Percentiles rank a stretch among this genome's conserved stretches.
phyloP scores from a whole-genome alignment of 2,797 vertebrate genomes.

The Sebastes itinus region DNA sequence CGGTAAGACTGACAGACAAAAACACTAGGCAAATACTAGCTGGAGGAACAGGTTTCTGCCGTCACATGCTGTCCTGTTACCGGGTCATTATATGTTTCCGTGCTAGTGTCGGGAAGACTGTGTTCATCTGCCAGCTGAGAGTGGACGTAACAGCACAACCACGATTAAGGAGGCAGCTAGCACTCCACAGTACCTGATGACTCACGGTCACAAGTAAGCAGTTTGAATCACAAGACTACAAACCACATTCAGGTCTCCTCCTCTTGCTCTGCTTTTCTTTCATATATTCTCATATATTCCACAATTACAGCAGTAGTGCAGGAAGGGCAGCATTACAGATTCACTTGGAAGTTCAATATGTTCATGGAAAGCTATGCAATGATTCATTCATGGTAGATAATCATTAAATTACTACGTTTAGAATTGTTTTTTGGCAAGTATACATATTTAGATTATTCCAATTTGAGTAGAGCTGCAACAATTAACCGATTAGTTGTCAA shows the following conservation, averaged over 20 bases:
- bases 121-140: conserved; percentile 40
- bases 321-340: not conserved
- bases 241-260: conserved; percentile 20
- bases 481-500: too few relatives aligned
- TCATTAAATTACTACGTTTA: not conserved
- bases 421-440: not conserved
- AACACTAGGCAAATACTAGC: conserved; percentile 32
- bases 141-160: conserved; percentile 6
- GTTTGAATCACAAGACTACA: conserved; percentile 59
- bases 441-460: not conserved
- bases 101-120: conserved; percentile 7
- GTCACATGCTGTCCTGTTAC: conserved; percentile 32
- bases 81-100: conserved; percentile 35
- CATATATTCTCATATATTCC: not conserved
- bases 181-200: conserved; percentile 57
- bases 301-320: not conserved
- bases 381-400: not conserved
- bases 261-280: conserved; percentile 9
- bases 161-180: conserved; percentile 40
- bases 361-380: not conserved
- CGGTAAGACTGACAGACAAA: conserved; percentile 53
- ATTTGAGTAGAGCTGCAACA: too few relatives aligned
- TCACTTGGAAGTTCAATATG: not conserved
- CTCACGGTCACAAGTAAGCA: conserved; percentile 60
- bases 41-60: conserved; percentile 53